Percentiles rank a stretch among this genome's conserved stretches.
These are phyloP conservation scores for Dromius quadrimaculatus DNA, from an alignment of 2,888 invertebrate genomes.

Conservation along the genomic window DNA sequence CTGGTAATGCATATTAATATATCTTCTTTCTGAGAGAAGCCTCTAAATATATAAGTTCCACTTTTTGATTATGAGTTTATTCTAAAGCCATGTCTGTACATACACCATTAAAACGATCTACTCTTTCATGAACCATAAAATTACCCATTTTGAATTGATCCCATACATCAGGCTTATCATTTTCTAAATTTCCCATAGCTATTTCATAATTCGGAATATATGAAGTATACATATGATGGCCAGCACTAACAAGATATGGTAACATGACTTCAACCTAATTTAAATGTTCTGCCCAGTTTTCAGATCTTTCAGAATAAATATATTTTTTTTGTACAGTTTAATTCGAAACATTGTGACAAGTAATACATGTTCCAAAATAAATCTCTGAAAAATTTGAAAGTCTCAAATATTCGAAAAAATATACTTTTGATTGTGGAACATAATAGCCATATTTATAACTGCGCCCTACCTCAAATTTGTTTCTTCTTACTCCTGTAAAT, in stretches of 20 bases:
- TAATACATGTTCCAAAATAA: too few species aligned
- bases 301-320: conserved; percentile 11
- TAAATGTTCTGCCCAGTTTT: conserved; percentile 17
- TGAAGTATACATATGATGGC: conserved; percentile 35
- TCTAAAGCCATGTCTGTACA: conserved; percentile 44
- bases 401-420: too few species aligned
- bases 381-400: too few species aligned
- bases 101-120: conserved; percentile 32
- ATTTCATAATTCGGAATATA: conserved; percentile 28
- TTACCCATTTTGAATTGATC: conserved; percentile 4
- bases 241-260: conserved; percentile 20
- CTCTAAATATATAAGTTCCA: conserved; percentile 30
- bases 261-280: conserved; percentile 40
- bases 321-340: too few species aligned
- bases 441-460: too few species aligned
- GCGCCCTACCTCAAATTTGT: too few species aligned
- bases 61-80: conserved; percentile 37
- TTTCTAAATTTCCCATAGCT: conserved; percentile 11
- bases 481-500: too few species aligned
- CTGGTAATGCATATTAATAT: conserved; percentile 7
- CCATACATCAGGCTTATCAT: background rate
- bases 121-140: conserved; percentile 24
- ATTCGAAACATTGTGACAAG: too few species aligned
- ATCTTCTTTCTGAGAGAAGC: conserved; percentile 22
- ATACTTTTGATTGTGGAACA: too few species aligned